phyloP scores from a whole-genome alignment of 2,888 invertebrate species.

The Himalopsyche tibetana region DNA sequence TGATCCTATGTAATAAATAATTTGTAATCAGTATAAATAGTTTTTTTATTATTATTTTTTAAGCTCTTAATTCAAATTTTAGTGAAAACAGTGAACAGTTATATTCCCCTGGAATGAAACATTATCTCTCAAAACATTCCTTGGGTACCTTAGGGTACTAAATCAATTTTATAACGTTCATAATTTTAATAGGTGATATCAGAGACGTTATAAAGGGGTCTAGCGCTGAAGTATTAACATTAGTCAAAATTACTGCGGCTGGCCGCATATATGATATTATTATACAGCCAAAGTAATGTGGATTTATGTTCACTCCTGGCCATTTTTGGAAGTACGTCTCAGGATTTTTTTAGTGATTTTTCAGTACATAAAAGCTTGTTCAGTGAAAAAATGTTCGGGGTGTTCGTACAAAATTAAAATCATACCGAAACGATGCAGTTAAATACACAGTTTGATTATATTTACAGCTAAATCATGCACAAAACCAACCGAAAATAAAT shows the following conservation, averaged over 20 bases:
- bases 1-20: no score
- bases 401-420: no score
- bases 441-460: no score
- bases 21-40: neutral
- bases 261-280: slow-evolving; percentile 26
- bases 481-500: no score
- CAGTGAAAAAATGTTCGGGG: no score
- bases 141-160: slow-evolving; percentile 49
- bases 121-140: slow-evolving; percentile 51
- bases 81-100: neutral
- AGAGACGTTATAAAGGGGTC: slow-evolving; percentile 59
- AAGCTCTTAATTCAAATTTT: neutral
- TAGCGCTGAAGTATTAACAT: slow-evolving; percentile 60
- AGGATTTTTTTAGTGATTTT: no score
- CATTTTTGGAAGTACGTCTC: slow-evolving; percentile 50
- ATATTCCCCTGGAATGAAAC: slow-evolving; percentile 29
- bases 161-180: slow-evolving; percentile 64
- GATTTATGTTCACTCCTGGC: slow-evolving; percentile 50
- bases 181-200: slow-evolving; percentile 64
- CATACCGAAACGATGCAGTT: no score
- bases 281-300: slow-evolving; percentile 51
- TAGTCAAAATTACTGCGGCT: slow-evolving; percentile 62
- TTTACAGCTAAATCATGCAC: no score
- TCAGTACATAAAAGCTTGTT: no score
- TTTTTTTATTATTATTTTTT: neutral